A percentile compares a stretch with the other conserved stretches of the same genome.
These are phyloP conservation scores for Epicauta chinensis DNA, from an alignment of 1,140 invertebrate genomes.

Conservation along the genomic window DNA sequence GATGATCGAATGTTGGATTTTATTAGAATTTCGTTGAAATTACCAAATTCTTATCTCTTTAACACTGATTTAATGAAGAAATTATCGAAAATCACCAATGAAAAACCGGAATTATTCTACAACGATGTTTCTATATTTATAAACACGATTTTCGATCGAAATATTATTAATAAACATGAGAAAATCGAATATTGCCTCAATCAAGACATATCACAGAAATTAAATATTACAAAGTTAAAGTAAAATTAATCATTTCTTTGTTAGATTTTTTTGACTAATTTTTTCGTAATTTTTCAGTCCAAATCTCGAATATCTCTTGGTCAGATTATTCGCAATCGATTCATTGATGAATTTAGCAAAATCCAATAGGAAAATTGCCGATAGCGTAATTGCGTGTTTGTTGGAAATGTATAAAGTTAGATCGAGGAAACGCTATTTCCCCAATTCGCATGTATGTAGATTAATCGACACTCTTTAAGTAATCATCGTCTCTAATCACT, in stretches of 20 bases:
- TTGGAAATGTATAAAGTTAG: slow-evolving; percentile 18
- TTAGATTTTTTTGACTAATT: slow-evolving; percentile 4
- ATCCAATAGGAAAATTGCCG: not conserved
- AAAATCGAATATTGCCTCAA: no score
- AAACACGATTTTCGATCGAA: no score
- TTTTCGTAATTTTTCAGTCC: not conserved
- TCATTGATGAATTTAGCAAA: slow-evolving; percentile 13
- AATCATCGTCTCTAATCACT: no score
- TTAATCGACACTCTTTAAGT: no score
- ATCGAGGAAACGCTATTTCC: slow-evolving; percentile 42
- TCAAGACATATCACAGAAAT: not conserved
- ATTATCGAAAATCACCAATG: no score
- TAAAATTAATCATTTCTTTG: not conserved
- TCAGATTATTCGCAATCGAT: slow-evolving; percentile 20
- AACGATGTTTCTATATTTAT: no score
- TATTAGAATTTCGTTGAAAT: no score
- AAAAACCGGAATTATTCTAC: no score
- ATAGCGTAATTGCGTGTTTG: slow-evolving; percentile 14
- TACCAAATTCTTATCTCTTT: no score
- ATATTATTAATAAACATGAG: no score
- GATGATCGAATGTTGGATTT: no score
- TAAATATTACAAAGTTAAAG: not conserved
- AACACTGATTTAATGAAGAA: no score
- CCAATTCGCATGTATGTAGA: slow-evolving; percentile 36
- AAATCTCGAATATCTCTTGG: slow-evolving; percentile 20